Conservation (phyloP, 2,888 invertebrate genomes). For the Incurvaria masculella region DNA sequence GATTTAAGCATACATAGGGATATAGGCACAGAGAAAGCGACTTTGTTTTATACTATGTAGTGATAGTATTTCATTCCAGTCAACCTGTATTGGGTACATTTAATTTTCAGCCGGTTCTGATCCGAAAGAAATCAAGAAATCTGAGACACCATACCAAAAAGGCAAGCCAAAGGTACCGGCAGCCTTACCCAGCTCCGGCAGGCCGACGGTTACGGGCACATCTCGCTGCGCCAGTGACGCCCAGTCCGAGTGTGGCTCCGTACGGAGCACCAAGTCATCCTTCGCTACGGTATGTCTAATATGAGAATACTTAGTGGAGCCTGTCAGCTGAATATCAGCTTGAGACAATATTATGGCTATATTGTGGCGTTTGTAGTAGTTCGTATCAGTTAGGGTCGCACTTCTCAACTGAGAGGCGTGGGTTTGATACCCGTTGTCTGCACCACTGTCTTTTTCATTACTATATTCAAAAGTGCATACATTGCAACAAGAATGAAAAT, state of each 20-base stretch:
- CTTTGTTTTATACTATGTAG: no score
- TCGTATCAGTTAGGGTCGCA: no score
- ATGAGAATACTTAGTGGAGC: not conserved
- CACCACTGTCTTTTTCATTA: no score
- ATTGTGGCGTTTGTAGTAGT: no score
- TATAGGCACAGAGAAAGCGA: no score
- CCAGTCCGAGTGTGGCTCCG: slow-evolving; percentile 37
- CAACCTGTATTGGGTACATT: no score
- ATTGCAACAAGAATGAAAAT: no score
- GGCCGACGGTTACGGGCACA: slow-evolving; percentile 10
- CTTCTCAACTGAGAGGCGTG: no score
- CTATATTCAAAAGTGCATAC: no score
- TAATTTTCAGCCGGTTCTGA: slow-evolving; percentile 11
- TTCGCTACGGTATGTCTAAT: slow-evolving; percentile 40
- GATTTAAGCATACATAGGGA: no score
- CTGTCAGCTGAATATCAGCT: not conserved
- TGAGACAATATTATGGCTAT: not conserved
- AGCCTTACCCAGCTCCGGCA: slow-evolving; percentile 17
- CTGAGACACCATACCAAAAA: slow-evolving; percentile 22
- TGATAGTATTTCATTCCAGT: no score
- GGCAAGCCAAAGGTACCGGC: slow-evolving; percentile 18
- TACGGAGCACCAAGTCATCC: slow-evolving; percentile 29
- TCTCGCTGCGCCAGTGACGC: slow-evolving; percentile 22
- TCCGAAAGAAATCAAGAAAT: slow-evolving; percentile 22
- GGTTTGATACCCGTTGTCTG: no score